Evolutionary conservation across 2,113 vertebrate genomes (phyloP).

Genomic region (Lampris incognitus): DNA sequence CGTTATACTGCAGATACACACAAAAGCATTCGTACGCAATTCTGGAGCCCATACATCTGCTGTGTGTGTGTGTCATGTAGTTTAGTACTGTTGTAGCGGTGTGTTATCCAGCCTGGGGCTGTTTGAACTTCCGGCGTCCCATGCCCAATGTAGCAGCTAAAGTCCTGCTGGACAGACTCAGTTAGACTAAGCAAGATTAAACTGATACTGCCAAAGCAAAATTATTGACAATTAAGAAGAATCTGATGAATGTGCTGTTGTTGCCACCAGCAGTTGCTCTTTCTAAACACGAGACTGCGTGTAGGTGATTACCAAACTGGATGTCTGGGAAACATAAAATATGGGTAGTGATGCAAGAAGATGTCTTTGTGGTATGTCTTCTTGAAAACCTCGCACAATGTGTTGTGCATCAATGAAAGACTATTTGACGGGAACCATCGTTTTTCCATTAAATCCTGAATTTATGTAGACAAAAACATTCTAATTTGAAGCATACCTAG

Average conservation of each 20-base stretch:
- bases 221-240: conserved; percentile 37
- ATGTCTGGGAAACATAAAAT: conserved; percentile 16
- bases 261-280: conserved; percentile 21
- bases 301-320: neutral
- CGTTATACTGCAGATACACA: neutral
- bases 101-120: conserved; percentile 57
- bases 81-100: conserved; percentile 53
- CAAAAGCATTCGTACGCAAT: conserved; percentile 24
- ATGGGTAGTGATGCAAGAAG: neutral
- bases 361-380: too few species aligned
- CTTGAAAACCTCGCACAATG: too few species aligned
- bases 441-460: too few species aligned
- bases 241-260: conserved; percentile 11
- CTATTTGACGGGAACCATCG: too few species aligned
- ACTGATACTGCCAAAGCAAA: conserved; percentile 34
- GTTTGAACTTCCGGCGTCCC: conserved; percentile 70
- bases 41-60: conserved; percentile 34
- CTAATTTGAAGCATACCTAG: neutral
- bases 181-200: conserved; percentile 44
- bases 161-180: conserved; percentile 70
- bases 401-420: too few species aligned
- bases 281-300: neutral
- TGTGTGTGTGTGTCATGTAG: conserved; percentile 51
- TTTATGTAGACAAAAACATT: too few species aligned
- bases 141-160: conserved; percentile 73